Evolutionary conservation across 2,113 vertebrate genomes (phyloP), one percentile per base, ranked within the genome.

Genomic region (Gasterosteus aculeatus): DNA sequence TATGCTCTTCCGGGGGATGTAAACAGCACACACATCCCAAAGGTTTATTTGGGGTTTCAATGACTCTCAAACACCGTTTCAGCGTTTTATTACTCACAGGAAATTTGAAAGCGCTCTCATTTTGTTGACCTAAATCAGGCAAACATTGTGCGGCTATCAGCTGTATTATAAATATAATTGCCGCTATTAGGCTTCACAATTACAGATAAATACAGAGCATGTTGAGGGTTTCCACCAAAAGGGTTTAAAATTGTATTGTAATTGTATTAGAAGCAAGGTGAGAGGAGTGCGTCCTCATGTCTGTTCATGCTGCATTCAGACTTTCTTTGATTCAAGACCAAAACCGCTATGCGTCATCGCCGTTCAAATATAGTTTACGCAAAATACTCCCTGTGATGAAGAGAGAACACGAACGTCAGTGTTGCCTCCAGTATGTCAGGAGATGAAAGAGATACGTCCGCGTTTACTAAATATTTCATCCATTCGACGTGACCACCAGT

Each of bases 391-490:
- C 11, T 2, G 33, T 29, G 3, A 59, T 51, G 31, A 62, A 42
- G 59, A 68, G 16, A 16, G 16, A 18, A 49, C 26, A 60, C 46
- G 31, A 53, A 49, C 71, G 58, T 73, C 42, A 46, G 33, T 60
- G 38, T 70, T 81, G 75, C 81, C 82, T 67, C 69, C 57, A 72
- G 86, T 67, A 16, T 84, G 87, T 86, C 56, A 31, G n/a, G 53
- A 82, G 84, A 89, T 88, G 70, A 92, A 89, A 90, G 76, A 59
- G 75, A 22, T 56, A 49, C 56, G 80, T 79, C 83, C 81, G 46
- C 88, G 67, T 85, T 85, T 75, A 73, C 83, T 83, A 82, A 84
- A 85, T 86, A 84, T 85, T 89, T 76, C 67, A 78, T 89, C 68
- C 73, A 19, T 79, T 41, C 59, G 76, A 85, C 61, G 51, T 87